Base-by-base conservation (phyloP, 2,113 vertebrate species). In the Propithecus coquereli region DNA sequence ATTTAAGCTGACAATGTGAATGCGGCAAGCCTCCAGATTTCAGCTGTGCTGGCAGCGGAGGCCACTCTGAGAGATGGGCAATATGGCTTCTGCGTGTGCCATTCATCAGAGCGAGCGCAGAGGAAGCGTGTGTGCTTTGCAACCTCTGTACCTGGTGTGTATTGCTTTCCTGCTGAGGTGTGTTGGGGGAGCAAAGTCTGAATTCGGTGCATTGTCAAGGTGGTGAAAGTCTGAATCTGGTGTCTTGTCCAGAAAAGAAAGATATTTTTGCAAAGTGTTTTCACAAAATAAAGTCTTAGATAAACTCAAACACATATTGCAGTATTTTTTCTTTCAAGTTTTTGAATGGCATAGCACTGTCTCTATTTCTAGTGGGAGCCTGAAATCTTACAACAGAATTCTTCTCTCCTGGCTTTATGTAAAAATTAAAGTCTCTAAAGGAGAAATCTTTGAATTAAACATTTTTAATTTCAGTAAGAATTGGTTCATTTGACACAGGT, bases 1-100 rank as follows among this genome's bases (percentile, higher is more conserved):
- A 96, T 77, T 77, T 96, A 97, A 63, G 77, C 34, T 40, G 97
- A 82, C 95, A 47, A 92, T 89, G 95, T 63, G 97, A 92, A 90
- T 16, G 94, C 5, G 10, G 59, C 47, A 80, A 87, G 40, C 63
- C 90, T 97, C 93, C 92, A 94, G 54, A 43, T 54, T 43, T 97
- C 91, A 89, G 88, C 94, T 9, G 43, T 37, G 71, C 40, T 82
- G 87, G 94, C 40, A 63, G 86, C 87, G 22, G 71, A 81, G 96
- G 54, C 61, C 89, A 65, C 63, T 94, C 73, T 45, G 93, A 97
- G 95, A 90, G 82, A 87, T 68, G 76, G 95, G 96, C 87, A 93
- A 59, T 30, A 71, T 73, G 94, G 96, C 87, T 83, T 83, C 73
- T 70, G 83, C 11, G 93, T 40, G 74, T 16, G 70, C 63, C 94